A percentile compares a stretch with the other conserved stretches of the same genome.
Evolutionary conservation across 2,888 invertebrate species (phyloP).

Genomic region (Gnatocerus cornutus): DNA sequence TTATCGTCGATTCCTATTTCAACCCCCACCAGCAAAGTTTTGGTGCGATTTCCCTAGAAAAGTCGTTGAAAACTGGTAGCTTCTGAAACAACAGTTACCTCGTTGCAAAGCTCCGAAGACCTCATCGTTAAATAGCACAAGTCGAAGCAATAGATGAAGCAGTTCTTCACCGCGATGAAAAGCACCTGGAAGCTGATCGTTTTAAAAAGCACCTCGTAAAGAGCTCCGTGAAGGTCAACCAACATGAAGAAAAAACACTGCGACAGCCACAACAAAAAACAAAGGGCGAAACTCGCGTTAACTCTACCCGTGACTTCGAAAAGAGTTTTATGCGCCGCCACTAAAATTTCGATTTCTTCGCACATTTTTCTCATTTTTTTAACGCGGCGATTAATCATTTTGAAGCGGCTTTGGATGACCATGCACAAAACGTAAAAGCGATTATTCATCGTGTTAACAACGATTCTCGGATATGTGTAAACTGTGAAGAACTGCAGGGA

Average conservation of each 20-base stretch:
- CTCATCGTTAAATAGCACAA: neutral
- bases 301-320: neutral
- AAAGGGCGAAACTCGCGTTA: neutral
- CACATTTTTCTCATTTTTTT: constrained; percentile 28
- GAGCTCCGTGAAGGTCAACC: neutral
- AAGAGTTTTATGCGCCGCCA: neutral
- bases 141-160: constrained; percentile 3
- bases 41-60: constrained; percentile 9
- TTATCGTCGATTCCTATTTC: neutral
- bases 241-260: neutral
- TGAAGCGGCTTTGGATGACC: constrained; percentile 20
- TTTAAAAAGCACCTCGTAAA: neutral
- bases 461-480: constrained; percentile 11
- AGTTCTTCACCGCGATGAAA: neutral
- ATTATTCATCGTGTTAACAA: constrained; percentile 12
- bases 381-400: constrained; percentile 31
- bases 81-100: neutral
- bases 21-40: neutral
- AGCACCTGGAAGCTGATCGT: neutral
- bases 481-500: neutral
- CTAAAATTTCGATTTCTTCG: neutral
- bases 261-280: neutral
- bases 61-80: neutral
- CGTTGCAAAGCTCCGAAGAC: neutral
- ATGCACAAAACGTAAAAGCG: neutral